These are phyloP conservation scores for Taphrorychus bicolor DNA, from an alignment of 2,888 invertebrate species.

Conservation along the genomic window DNA sequence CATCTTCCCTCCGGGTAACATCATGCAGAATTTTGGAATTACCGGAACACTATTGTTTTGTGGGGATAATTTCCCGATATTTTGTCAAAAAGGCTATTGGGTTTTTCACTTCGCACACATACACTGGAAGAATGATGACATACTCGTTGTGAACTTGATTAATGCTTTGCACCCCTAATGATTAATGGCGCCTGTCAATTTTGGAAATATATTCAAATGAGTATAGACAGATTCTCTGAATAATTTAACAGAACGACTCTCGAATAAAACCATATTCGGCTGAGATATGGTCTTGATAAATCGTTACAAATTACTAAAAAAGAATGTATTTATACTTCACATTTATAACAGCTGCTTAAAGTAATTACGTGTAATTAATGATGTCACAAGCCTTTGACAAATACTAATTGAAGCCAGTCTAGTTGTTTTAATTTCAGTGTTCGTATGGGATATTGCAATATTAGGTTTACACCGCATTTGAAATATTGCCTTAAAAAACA, in stretches of 20 bases:
- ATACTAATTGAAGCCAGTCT: background rate
- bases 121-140: slow-evolving; percentile 32
- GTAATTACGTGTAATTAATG: background rate
- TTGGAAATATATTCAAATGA: slow-evolving; percentile 39
- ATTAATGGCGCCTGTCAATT: slow-evolving; percentile 39
- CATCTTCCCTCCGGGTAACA: no score
- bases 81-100: slow-evolving; percentile 20
- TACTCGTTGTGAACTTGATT: slow-evolving; percentile 36
- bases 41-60: no score
- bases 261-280: slow-evolving; percentile 27
- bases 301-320: background rate
- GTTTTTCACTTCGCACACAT: slow-evolving; percentile 32
- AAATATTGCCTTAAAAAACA: background rate
- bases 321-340: background rate
- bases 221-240: slow-evolving; percentile 35
- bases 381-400: background rate
- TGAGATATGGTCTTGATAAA: slow-evolving; percentile 24
- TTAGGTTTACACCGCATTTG: background rate
- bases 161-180: slow-evolving; percentile 26
- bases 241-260: slow-evolving; percentile 32
- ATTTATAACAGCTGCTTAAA: background rate
- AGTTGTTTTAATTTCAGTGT: background rate
- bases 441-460: background rate
- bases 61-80: slow-evolving; percentile 14
- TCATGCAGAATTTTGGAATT: no score